Evolutionary conservation across 2,888 invertebrate species (phyloP).

Genomic region (Melanargia galathea): DNA sequence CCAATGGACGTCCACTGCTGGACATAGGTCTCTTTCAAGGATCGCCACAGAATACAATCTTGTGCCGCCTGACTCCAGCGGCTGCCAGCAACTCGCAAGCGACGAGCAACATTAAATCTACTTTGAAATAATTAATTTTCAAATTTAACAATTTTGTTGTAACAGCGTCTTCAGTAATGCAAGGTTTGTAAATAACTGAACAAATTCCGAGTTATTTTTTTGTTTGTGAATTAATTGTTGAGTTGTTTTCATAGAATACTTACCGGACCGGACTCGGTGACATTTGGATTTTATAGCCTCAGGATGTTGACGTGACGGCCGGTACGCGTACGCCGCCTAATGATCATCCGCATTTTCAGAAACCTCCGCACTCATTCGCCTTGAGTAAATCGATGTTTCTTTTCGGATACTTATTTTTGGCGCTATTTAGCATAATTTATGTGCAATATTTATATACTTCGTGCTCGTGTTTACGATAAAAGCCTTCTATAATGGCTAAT

Average conservation of each 20-base stretch:
- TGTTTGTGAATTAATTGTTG: not conserved
- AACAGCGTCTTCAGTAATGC: not conserved
- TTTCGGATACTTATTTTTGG: slow-evolving; percentile 14
- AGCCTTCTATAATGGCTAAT: slow-evolving; percentile 19
- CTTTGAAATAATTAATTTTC: not conserved
- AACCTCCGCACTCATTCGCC: slow-evolving; percentile 17
- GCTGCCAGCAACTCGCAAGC: too few relatives aligned
- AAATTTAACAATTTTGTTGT: too few relatives aligned
- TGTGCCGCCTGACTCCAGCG: too few relatives aligned
- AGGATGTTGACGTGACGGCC: not conserved
- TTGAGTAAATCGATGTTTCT: slow-evolving; percentile 10
- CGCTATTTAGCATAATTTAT: slow-evolving; percentile 2
- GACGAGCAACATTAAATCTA: not conserved
- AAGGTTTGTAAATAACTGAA: slow-evolving; percentile 1
- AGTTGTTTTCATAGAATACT: slow-evolving; percentile 6
- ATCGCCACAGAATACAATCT: too few relatives aligned
- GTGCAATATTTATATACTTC: slow-evolving; percentile 5
- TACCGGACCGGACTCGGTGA: not conserved
- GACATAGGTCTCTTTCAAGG: too few relatives aligned
- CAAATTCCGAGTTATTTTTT: not conserved
- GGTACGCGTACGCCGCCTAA: not conserved
- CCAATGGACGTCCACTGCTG: too few relatives aligned
- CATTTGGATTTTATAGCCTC: slow-evolving; percentile 12
- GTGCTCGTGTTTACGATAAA: slow-evolving; percentile 5
- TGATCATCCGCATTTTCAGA: not conserved